Evolutionary conservation across 2,888 invertebrate genomes (phyloP).

Genomic region (Ecliptopera silaceata): DNA sequence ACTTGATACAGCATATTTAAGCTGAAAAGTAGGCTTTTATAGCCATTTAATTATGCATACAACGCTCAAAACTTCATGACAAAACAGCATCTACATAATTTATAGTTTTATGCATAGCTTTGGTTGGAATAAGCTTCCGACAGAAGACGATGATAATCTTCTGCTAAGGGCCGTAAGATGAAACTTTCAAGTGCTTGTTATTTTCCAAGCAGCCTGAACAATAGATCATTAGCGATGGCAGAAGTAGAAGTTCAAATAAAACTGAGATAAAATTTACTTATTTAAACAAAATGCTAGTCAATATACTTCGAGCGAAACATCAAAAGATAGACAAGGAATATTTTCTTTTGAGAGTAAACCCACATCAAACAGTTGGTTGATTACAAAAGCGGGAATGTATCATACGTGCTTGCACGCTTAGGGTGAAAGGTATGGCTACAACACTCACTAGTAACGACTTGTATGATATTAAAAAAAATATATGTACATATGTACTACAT

Average conservation of each 20-base stretch:
- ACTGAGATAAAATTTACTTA: background rate
- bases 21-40: background rate
- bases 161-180: conserved; percentile 6
- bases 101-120: background rate
- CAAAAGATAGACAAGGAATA: conserved; percentile 24
- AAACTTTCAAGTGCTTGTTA: conserved; percentile 26
- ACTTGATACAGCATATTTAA: no score
- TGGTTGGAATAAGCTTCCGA: background rate
- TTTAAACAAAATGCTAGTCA: conserved; percentile 6
- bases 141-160: conserved; percentile 5
- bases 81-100: background rate
- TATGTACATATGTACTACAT: conserved; percentile 6
- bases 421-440: conserved; percentile 2
- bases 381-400: conserved; percentile 30
- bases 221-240: conserved; percentile 23
- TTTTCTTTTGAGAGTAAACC: conserved; percentile 22
- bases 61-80: background rate
- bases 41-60: background rate
- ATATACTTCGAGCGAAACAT: conserved; percentile 9
- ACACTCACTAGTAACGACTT: background rate
- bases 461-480: background rate
- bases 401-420: conserved; percentile 23
- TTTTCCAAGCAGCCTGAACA: conserved; percentile 15
- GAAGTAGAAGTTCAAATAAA: conserved; percentile 10
- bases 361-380: conserved; percentile 28